phyloP scores from a whole-genome alignment of 2,888 invertebrate genomes.

The Torymus auratus region DNA sequence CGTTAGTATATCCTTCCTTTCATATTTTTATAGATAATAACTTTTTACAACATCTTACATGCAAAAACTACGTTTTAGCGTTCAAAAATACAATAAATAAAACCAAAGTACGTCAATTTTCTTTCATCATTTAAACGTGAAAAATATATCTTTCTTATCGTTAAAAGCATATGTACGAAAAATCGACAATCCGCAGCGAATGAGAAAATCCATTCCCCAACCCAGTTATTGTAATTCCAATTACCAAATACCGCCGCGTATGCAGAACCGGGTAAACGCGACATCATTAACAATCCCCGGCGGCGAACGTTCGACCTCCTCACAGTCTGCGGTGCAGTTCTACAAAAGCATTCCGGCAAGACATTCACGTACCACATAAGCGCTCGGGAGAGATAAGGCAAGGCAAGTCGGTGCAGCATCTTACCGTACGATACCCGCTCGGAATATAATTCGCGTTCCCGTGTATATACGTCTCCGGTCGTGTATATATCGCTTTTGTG shows the following conservation, averaged over 20 bases:
- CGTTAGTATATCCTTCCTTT: no score
- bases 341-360: constrained; percentile 71
- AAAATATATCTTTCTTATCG: no score
- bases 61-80: no score
- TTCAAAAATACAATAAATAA: no score
- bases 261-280: constrained; percentile 28
- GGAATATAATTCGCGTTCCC: constrained; percentile 44
- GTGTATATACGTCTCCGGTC: background rate
- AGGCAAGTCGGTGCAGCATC: constrained; percentile 66
- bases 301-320: constrained; percentile 57
- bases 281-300: constrained; percentile 54
- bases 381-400: constrained; percentile 60
- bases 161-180: no score
- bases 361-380: constrained; percentile 76
- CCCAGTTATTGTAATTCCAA: constrained; percentile 41
- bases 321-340: constrained; percentile 52
- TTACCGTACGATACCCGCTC: constrained; percentile 63
- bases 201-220: no score
- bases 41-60: no score
- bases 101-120: no score
- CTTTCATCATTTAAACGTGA: no score
- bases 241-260: constrained; percentile 10
- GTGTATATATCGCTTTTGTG: constrained; percentile 20
- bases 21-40: no score
- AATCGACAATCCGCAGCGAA: no score